Percentiles rank a stretch among this genome's conserved stretches.
Evolutionary conservation across 2,888 invertebrate species (phyloP).

Genomic region (Heliconius ismenius): DNA sequence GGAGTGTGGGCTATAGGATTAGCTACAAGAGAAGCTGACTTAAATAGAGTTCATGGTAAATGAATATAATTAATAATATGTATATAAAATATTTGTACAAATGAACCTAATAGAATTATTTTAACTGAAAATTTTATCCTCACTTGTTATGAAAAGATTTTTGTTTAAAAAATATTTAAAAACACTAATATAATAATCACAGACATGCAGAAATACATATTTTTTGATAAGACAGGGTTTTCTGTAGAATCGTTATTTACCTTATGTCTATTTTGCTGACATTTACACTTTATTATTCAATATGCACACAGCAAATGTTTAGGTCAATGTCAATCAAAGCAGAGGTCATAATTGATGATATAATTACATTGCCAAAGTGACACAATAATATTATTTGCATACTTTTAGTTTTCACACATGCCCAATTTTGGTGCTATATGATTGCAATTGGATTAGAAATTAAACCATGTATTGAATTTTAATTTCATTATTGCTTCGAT

Average conservation of each 20-base stretch:
- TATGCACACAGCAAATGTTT: conserved; percentile 16
- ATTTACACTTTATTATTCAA: conserved; percentile 3
- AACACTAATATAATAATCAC: too few relatives aligned
- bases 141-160: not conserved
- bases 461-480: conserved; percentile 2
- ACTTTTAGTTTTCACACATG: conserved; percentile 26
- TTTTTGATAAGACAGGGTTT: too few relatives aligned
- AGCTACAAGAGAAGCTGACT: conserved; percentile 92
- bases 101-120: not conserved
- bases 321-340: conserved; percentile 31
- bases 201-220: too few relatives aligned
- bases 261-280: not conserved
- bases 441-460: conserved; percentile 31
- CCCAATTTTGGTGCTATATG: conserved; percentile 16
- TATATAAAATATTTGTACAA: not conserved
- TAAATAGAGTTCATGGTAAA: conserved; percentile 89
- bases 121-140: not conserved
- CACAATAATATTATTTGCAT: conserved; percentile 34
- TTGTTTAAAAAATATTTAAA: too few relatives aligned
- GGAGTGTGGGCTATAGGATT: conserved; percentile 98
- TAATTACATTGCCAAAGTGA: conserved; percentile 31
- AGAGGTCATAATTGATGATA: conserved; percentile 25
- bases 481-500: not conserved
- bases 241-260: not conserved
- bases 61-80: not conserved